Base-by-base conservation (phyloP, 2,797 vertebrate genomes). In the Premnoplex brunnescens region DNA sequence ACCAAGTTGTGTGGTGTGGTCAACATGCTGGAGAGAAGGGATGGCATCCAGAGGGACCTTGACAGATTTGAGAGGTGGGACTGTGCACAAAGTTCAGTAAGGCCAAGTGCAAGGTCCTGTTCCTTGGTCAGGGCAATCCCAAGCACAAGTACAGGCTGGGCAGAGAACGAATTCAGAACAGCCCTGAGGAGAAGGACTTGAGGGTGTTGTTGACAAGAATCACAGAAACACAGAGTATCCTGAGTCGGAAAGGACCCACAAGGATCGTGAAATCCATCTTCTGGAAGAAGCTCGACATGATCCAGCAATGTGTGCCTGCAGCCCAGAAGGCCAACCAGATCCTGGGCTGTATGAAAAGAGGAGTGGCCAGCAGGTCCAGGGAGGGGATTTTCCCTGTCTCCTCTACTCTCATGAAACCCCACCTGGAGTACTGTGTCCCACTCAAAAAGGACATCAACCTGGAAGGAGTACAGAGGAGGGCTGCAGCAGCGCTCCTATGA, bases 321-420 rank as follows among this genome's bases (percentile, higher is more conserved):
- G 39, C 54, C 51, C 34, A 34, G 41, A 62, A 69, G 28, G 20
- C 55, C 10, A 39, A 0, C n/a, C 0, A 0, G 37, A 46, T 54
- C 55, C 16, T 85, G 39, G 51, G n/a, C n/a, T 60, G 28, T 55
- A 52, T 76, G 28, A 14, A 39, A 62, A 39, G 39, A 69, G 46
- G 13, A 67, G 24, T 39, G 46, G 21, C 43, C 39, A 46, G 30
- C 20, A 54, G 21, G 24, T 54, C 11, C 18, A 20, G 51, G 51
- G 28, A 54, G 28, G 11, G 28, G 30, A 32, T 54, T 54, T 32
- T 32, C 12, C 52, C 52, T 21, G 19, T 54, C 30, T 54, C 52
- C 52, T 32, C 52, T 54, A 30, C 19, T 54, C 19, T 32, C 16
- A 54, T 19, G 52, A 32, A 21, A 21, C 30, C 12, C 51, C 30